Conservation (phyloP, 2,797 vertebrate genomes). For the Champsocephalus esox region DNA sequence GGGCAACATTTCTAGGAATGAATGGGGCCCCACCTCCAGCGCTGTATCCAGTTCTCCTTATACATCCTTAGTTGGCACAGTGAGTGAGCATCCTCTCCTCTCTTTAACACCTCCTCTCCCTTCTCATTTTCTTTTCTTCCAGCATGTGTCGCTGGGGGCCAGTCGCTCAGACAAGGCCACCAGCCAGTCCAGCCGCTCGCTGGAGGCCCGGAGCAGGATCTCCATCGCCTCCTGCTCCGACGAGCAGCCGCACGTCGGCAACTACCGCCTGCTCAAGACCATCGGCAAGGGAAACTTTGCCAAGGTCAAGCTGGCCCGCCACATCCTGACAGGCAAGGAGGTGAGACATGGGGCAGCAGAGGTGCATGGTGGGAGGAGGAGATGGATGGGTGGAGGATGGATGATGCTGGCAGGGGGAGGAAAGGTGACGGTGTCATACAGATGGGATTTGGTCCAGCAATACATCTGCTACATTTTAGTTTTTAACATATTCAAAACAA, state of each 20-base stretch:
- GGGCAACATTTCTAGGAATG: no score
- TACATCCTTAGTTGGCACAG: neutral
- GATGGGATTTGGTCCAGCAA: neutral
- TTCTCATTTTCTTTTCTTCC: conserved; percentile 31
- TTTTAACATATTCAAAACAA: neutral
- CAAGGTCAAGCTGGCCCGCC: conserved; percentile 94
- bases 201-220: conserved; percentile 91
- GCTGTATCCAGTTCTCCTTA: no score
- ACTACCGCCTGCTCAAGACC: conserved; percentile 93
- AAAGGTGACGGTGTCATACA: neutral
- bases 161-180: conserved; percentile 92
- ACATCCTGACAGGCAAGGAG: conserved; percentile 92
- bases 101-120: conserved; percentile 10
- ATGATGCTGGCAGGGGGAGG: neutral
- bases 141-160: conserved; percentile 88
- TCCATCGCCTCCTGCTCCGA: conserved; percentile 92
- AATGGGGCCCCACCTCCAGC: no score
- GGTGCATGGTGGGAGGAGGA: neutral
- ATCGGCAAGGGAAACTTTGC: conserved; percentile 97
- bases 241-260: conserved; percentile 93
- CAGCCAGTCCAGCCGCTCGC: conserved; percentile 87
- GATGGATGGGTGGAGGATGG: neutral
- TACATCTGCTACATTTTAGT: neutral
- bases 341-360: conserved; percentile 72
- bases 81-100: conserved; percentile 12